Conservation (phyloP, 2,113 vertebrate species). For the Channa maculata region DNA sequence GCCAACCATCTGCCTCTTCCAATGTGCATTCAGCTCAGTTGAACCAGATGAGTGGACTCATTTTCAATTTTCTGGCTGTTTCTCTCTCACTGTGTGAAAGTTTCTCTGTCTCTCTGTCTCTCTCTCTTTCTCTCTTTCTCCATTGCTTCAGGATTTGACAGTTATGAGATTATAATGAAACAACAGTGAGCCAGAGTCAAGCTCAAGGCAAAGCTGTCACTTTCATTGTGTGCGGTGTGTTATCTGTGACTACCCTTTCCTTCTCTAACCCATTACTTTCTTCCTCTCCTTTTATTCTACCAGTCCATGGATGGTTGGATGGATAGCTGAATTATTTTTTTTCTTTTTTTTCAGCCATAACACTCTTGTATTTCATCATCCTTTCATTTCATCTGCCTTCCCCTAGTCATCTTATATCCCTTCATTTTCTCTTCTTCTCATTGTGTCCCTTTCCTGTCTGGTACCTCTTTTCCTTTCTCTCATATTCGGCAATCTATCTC, state of each 20-base stretch:
- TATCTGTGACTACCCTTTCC: conserved; percentile 59
- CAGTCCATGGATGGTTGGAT: conserved; percentile 5
- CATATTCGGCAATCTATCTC: not conserved
- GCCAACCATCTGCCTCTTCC: conserved; percentile 8
- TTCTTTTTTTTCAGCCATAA: not conserved
- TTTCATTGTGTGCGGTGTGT: conserved; percentile 65
- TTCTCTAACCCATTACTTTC: conserved; percentile 33
- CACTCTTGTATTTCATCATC: not conserved
- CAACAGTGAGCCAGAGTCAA: conserved; percentile 67
- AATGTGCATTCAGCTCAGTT: conserved; percentile 34
- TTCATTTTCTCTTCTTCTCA: not conserved
- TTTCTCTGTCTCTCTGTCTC: not conserved
- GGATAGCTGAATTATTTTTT: conserved; percentile 15
- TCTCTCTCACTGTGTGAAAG: conserved; percentile 15
- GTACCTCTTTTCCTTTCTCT: not conserved
- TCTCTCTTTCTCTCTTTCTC: not conserved
- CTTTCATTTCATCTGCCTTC: too few relatives aligned
- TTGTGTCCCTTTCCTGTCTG: not conserved
- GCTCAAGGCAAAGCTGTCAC: conserved; percentile 71
- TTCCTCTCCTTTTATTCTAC: conserved; percentile 41
- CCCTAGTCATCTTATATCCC: not conserved
- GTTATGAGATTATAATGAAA: conserved; percentile 81
- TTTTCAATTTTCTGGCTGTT: conserved; percentile 43
- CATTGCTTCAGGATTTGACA: conserved; percentile 64
- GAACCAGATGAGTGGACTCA: conserved; percentile 46